Percentiles rank a stretch among this genome's conserved stretches.
phyloP scores from a whole-genome alignment of 2,113 vertebrate genomes.

The Tor tambroides region DNA sequence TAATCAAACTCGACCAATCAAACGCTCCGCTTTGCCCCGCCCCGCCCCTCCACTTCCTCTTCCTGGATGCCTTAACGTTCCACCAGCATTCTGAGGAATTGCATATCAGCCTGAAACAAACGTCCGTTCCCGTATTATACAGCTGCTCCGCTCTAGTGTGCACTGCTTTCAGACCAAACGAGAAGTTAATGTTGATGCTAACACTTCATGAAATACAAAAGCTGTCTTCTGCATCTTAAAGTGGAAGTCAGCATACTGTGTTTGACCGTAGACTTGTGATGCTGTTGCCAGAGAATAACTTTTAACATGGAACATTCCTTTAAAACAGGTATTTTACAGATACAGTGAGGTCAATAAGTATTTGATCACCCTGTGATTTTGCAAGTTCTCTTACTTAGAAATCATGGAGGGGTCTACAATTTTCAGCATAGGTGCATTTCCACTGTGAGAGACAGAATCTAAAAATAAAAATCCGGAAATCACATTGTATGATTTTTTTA shows the following conservation, averaged over 20 bases:
- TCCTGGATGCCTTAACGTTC: constrained; percentile 2
- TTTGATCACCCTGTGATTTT: no score
- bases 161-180: neutral
- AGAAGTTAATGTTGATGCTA: neutral
- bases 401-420: no score
- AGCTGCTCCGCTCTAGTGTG: neutral
- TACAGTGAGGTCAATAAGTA: no score
- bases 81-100: neutral
- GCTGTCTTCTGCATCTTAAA: neutral
- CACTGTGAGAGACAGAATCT: no score
- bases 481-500: no score
- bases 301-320: neutral
- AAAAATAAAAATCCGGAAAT: no score
- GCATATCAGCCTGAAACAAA: constrained; percentile 5
- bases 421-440: no score
- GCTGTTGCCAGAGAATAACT: neutral
- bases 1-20: neutral
- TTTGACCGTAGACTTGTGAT: neutral
- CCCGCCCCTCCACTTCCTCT: neutral
- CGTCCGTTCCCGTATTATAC: neutral
- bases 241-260: neutral
- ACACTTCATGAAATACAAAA: neutral
- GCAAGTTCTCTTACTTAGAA: no score
- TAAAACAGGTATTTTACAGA: neutral
- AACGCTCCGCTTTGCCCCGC: neutral